A percentile compares a stretch with the other conserved stretches of the same genome.
phyloP scores from a whole-genome alignment of 2,888 invertebrate genomes.

The Papilio protenor region DNA sequence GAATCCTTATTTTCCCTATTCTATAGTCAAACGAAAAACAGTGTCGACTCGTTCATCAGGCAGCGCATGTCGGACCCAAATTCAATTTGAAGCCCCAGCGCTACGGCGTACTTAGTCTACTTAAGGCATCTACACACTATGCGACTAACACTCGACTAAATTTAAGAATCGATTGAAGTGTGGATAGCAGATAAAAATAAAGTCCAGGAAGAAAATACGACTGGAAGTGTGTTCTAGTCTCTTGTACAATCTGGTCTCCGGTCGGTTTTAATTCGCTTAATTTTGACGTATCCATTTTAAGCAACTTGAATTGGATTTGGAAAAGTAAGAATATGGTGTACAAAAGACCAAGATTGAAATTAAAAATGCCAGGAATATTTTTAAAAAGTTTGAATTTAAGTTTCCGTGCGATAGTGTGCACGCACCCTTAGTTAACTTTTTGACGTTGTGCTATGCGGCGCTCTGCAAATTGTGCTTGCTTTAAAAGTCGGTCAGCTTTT shows the following conservation, averaged over 20 bases:
- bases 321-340: no score
- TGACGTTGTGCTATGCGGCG: slow-evolving; percentile 36
- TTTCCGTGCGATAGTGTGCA: background rate
- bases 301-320: no score
- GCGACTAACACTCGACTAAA: background rate
- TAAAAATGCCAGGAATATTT: no score
- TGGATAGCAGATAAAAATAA: background rate
- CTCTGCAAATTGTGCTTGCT: slow-evolving; percentile 41
- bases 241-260: no score
- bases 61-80: slow-evolving; percentile 47
- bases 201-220: background rate
- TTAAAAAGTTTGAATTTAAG: background rate
- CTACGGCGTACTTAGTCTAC: slow-evolving; percentile 41
- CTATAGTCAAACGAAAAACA: slow-evolving; percentile 39
- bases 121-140: slow-evolving; percentile 8
- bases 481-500: slow-evolving; percentile 43
- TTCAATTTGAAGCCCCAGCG: slow-evolving; percentile 47
- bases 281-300: no score
- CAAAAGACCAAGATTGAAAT: no score
- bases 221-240: no score
- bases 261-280: no score
- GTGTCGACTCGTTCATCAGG: slow-evolving; percentile 41
- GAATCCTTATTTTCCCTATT: slow-evolving; percentile 38
- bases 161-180: background rate
- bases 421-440: slow-evolving; percentile 28